A percentile compares a stretch with the other conserved stretches of the same genome.
phyloP scores from a whole-genome alignment of 1,140 invertebrate genomes.

The Drosophila ercepeae region DNA sequence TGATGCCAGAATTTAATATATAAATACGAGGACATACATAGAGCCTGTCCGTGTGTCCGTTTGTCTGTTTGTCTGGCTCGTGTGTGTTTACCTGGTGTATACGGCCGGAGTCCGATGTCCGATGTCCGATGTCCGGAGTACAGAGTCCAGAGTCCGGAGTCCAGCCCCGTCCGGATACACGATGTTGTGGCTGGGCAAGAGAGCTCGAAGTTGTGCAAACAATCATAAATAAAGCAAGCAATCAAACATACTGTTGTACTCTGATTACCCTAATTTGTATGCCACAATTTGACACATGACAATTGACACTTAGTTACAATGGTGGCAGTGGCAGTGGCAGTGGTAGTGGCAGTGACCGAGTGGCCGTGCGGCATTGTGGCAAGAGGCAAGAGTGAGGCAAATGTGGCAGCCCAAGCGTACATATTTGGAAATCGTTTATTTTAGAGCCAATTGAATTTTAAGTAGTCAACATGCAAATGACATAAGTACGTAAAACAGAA shows the following conservation, averaged over 20 bases:
- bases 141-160: neutral
- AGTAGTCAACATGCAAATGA: constrained; percentile 61
- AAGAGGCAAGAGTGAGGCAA: neutral
- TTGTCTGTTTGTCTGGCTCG: neutral
- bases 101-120: too few species aligned
- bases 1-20: neutral
- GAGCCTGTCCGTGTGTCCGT: neutral
- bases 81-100: constrained; percentile 5
- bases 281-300: constrained; percentile 67
- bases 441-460: constrained; percentile 63
- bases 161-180: constrained; percentile 14
- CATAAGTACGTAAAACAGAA: constrained; percentile 30
- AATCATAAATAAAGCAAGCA: constrained; percentile 67
- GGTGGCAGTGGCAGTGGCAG: constrained; percentile 3
- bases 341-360: constrained; percentile 6
- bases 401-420: constrained; percentile 20
- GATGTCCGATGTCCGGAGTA: too few species aligned
- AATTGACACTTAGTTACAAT: constrained; percentile 67
- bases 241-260: constrained; percentile 63
- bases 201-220: constrained; percentile 47
- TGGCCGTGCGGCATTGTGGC: constrained; percentile 14
- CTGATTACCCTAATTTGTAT: constrained; percentile 68
- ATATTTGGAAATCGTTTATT: constrained; percentile 64
- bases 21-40: neutral
- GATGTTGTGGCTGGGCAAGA: constrained; percentile 14